Percentiles rank a stretch among this genome's conserved stretches.
These are phyloP conservation scores for Emydura subglobosa DNA, from an alignment of 2,113 vertebrate genomes.

Conservation along the genomic window DNA sequence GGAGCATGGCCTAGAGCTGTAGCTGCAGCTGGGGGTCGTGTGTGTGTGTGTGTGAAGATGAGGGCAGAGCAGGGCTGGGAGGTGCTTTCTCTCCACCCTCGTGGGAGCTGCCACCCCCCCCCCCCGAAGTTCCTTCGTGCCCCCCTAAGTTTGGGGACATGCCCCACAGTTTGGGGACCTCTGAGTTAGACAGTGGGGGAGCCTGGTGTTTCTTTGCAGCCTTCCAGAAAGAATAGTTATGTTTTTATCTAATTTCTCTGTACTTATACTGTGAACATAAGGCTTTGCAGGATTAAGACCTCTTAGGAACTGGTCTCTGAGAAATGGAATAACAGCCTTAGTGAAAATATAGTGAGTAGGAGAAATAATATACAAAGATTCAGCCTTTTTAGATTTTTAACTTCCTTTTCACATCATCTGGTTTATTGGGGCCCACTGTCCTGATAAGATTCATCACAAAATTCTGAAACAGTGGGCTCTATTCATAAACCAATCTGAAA, in stretches of 20 bases:
- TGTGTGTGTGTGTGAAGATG: too few relatives aligned
- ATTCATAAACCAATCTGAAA: conserved; percentile 46
- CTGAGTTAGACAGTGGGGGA: background rate
- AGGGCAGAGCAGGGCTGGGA: too few relatives aligned
- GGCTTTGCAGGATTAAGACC: background rate
- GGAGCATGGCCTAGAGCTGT: too few relatives aligned
- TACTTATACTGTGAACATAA: background rate
- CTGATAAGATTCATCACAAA: conserved; percentile 38
- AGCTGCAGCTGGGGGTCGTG: too few relatives aligned
- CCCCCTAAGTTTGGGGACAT: too few relatives aligned
- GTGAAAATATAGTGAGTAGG: conserved; percentile 7
- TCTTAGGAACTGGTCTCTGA: conserved; percentile 19
- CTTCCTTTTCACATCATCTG: conserved; percentile 18
- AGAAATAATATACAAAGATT: conserved; percentile 42
- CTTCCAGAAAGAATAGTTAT: background rate
- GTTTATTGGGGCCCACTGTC: conserved; percentile 22
- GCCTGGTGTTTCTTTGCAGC: background rate
- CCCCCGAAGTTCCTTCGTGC: too few relatives aligned
- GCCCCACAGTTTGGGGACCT: too few relatives aligned
- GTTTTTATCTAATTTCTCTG: background rate
- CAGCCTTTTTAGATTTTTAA: conserved; percentile 41
- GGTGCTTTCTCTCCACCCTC: too few relatives aligned
- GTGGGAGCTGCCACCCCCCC: too few relatives aligned
- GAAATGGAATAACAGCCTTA: conserved; percentile 6
- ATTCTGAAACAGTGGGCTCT: conserved; percentile 50